Base-by-base conservation (phyloP, 1,140 invertebrate species). In the Drosophila chauvacae region DNA sequence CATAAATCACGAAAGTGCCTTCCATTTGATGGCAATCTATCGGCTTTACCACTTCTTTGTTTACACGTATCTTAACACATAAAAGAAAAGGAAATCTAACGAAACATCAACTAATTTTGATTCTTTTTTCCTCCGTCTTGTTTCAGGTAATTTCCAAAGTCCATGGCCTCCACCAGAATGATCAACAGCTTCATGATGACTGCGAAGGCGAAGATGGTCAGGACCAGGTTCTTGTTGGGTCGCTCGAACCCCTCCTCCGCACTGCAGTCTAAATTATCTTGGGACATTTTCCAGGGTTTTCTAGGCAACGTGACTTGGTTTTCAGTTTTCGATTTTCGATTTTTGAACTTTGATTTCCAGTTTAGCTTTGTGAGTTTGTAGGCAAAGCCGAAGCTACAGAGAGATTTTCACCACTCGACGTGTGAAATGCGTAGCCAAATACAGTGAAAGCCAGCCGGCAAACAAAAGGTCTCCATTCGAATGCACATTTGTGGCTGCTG, bases 181-280 rank as follows among this genome's bases (percentile, higher is more conserved):
- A 88, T 88, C 35, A 53, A 23, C 23, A 83, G 2, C 7, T 87
- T 87, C 0, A 87, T 26, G 13, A 74, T 7, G 41, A 88, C 65
- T 13, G 84, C 80, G 3, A 87, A 9, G 3, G 20, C 26, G 28
- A 83, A 87, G 13, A 87, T 57, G 9, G 42, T 42, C 35, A 87
- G 30, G 7, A 87, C 60, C 20, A 87, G 26, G 1, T 41, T 7
- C 51, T 74, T 88, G 18, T 30, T 80, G n/a, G 83, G 83, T 1
- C 41, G 44, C 30, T 59, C 20, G 0, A 28, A 13, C 5, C 13
- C 35, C 35, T 13, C 11, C 4, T 47, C 42, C 7, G 0, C 18
- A 5, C 23, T 28, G 4, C 41, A 44, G 4, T 58, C 28, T 4
- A 9, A 20, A 11, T 26, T 41, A 1, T 33, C 9, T 6, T 11